A percentile compares a stretch with the other conserved stretches of the same genome.
These are phyloP conservation scores for Blastobasis adustella DNA, from an alignment of 2,888 invertebrate species.

Conservation along the genomic window DNA sequence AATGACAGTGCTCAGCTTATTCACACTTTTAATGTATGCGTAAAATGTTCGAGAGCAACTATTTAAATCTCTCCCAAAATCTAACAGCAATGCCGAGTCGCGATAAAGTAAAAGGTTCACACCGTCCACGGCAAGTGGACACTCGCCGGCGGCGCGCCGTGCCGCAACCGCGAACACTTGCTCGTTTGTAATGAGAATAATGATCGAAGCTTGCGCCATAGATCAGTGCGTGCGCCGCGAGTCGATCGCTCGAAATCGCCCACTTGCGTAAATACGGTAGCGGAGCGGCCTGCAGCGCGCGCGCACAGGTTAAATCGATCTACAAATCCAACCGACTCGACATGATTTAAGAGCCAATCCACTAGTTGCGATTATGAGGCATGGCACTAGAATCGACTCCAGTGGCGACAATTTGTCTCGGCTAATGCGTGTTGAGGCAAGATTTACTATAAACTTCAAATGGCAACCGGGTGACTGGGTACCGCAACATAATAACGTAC, in stretches of 20 bases:
- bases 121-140: slow-evolving; percentile 7
- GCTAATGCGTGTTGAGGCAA: too few species aligned
- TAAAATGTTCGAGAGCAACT: background rate
- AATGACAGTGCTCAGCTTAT: too few species aligned
- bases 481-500: too few species aligned
- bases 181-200: slow-evolving; percentile 57
- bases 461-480: too few species aligned
- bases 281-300: slow-evolving; percentile 7
- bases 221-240: slow-evolving; percentile 52
- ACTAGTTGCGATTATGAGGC: too few species aligned
- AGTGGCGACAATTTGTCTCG: too few species aligned
- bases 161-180: slow-evolving; percentile 45
- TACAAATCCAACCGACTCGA: slow-evolving; percentile 22
- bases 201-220: slow-evolving; percentile 63
- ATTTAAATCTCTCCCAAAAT: background rate
- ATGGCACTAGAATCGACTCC: too few species aligned
- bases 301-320: slow-evolving; percentile 33
- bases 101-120: slow-evolving; percentile 3
- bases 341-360: slow-evolving; percentile 16
- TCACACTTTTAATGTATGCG: too few species aligned
- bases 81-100: slow-evolving; percentile 38
- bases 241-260: slow-evolving; percentile 56
- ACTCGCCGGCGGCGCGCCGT: slow-evolving; percentile 37
- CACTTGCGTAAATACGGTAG: slow-evolving; percentile 67
- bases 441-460: too few species aligned